Percentiles rank a stretch among this genome's conserved stretches.
Conservation (phyloP, 2,797 vertebrate species). For the Stomatorhinus walkeri region DNA sequence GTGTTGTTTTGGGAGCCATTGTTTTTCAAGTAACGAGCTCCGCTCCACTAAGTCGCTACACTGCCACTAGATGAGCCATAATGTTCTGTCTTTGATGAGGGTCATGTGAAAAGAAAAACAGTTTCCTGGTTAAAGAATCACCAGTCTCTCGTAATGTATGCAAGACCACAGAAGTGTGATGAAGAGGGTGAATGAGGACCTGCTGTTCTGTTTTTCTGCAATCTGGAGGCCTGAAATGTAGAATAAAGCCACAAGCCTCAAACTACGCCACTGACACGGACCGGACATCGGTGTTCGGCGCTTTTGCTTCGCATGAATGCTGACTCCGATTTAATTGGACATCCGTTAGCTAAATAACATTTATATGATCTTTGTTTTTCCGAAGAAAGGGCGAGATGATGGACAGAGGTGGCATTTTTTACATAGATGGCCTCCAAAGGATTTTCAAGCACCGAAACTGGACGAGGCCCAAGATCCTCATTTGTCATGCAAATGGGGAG, state of each 20-base stretch:
- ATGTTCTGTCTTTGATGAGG: not conserved
- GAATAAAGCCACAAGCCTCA: not conserved
- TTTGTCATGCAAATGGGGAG: slow-evolving; percentile 25
- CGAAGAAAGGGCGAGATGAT: not conserved
- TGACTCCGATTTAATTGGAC: not conserved
- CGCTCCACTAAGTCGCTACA: not conserved
- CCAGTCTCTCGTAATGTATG: not conserved
- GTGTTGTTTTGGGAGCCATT: not conserved
- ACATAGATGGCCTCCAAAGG: slow-evolving; percentile 1
- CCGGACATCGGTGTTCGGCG: not conserved
- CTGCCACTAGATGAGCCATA: not conserved
- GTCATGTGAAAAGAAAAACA: not conserved
- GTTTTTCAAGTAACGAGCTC: not conserved
- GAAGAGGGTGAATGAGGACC: not conserved
- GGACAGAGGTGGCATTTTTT: not conserved
- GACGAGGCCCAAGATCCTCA: not conserved
- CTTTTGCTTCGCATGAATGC: not conserved
- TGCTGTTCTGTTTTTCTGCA: not conserved
- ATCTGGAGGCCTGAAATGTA: not conserved
- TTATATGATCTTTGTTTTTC: slow-evolving; percentile 5
- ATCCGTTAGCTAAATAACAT: not conserved
- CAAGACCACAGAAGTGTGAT: slow-evolving; percentile 12
- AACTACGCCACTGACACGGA: not conserved
- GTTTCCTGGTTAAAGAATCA: slow-evolving; percentile 1
- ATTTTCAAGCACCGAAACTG: slow-evolving; percentile 9